Evolutionary conservation across 2,888 invertebrate species (phyloP).

Genomic region (Meloe dianella): DNA sequence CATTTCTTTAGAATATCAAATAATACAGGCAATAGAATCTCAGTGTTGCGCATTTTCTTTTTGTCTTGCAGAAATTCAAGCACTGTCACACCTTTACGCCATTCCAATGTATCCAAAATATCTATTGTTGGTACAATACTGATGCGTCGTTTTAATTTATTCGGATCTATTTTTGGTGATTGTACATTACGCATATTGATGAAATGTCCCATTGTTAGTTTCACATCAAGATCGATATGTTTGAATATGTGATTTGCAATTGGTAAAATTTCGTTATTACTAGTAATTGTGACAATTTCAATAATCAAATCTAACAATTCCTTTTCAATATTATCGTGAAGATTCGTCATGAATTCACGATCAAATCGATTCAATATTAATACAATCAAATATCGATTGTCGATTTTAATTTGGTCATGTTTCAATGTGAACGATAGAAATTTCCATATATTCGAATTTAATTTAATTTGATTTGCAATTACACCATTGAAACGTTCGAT

Average conservation of each 20-base stretch:
- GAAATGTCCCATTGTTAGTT: constrained; percentile 66
- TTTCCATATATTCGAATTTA: constrained; percentile 62
- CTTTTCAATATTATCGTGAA: constrained; percentile 61
- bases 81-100: constrained; percentile 80
- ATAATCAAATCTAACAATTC: constrained; percentile 63
- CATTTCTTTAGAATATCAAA: constrained; percentile 83
- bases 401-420: constrained; percentile 57
- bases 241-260: constrained; percentile 70
- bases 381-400: constrained; percentile 54
- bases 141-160: constrained; percentile 58
- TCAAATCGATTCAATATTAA: constrained; percentile 66
- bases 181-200: constrained; percentile 65
- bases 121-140: constrained; percentile 64
- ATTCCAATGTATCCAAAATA: constrained; percentile 69
- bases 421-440: constrained; percentile 65
- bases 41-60: constrained; percentile 74
- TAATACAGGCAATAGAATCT: constrained; percentile 72
- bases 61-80: constrained; percentile 87
- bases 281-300: constrained; percentile 64
- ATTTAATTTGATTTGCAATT: constrained; percentile 40
- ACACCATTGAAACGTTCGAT: constrained; percentile 46
- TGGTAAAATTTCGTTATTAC: constrained; percentile 67
- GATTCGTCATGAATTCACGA: constrained; percentile 62
- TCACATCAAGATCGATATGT: constrained; percentile 69
- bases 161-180: constrained; percentile 57